Evolutionary conservation across 2,888 invertebrate genomes (phyloP), one percentile per base, ranked within the genome.

Genomic region (Noctua comes): DNA sequence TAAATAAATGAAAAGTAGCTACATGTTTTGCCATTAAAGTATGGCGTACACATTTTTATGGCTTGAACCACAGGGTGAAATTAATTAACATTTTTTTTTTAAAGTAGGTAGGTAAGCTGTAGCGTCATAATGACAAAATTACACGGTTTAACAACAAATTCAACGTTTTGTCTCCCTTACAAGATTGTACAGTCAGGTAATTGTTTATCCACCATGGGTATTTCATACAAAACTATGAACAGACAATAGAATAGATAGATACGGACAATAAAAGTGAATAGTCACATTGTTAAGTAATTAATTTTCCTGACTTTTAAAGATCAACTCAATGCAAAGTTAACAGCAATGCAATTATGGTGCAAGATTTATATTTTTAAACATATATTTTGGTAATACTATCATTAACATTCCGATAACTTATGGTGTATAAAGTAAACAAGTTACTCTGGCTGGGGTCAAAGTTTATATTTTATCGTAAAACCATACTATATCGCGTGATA

Each of bases 401-500:
- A 27, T 59, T 13, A 69, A 36, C 27, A 59, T 40, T 65, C 13
- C 18, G 73, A 70, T 83, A 83, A 48, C 24, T 82, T 36, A 83
- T 62, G 83, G 79, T 73, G 57, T 69, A 31, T 59, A n/a, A 31
- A 70, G 10, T 83, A 68, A 83, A 82, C 31, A 73, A 46, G 16
- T 27, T 16, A 46, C 18, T 36, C 3, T 16, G 48, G n/a, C 7
- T 18, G 43, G 24, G 69, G 18, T 79, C 78, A 83, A 73, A 69
- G 66, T 73, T 73, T 48, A 64, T 46, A 73, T 66, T 68, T 79
- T 83, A 83, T 82, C 82, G 24, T 64, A 68, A 79, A 79, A 79
- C 82, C 74, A 79, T 82, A 65, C 68, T 1, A 36, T 16, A 54
- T 36, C 68, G 54, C 40, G 43, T 57, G 54, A 48, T 36, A 36